Percentiles rank a stretch among this genome's conserved stretches.
Conservation (phyloP, 2,888 invertebrate species). For the Folsomia candida region DNA sequence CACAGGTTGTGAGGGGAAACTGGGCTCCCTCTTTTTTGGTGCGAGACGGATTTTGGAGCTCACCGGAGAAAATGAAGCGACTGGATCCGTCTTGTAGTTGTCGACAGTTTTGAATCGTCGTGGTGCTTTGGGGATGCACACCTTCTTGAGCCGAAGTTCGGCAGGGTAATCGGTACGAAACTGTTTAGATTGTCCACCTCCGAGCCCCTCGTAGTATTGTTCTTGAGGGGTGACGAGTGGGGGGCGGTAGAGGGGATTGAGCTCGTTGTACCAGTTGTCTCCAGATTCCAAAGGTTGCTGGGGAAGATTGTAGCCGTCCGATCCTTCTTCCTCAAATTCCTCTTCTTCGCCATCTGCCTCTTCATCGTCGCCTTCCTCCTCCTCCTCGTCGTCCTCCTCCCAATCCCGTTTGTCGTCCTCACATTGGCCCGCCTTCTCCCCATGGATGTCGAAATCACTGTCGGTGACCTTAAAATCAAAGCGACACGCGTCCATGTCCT, state of each 20-base stretch:
- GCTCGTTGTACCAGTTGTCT: neutral
- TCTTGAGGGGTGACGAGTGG: neutral
- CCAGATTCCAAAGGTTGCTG: neutral
- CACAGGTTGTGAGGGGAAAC: neutral
- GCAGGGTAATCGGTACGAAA: slow-evolving; percentile 28
- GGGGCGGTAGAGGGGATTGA: neutral
- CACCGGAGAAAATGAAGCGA: slow-evolving; percentile 25
- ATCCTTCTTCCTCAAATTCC: neutral
- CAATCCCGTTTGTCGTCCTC: neutral
- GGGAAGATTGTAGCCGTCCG: too few relatives aligned
- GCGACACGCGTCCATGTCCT: neutral
- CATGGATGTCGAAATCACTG: neutral
- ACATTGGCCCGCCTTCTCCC: neutral
- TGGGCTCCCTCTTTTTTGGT: neutral
- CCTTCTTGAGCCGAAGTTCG: slow-evolving; percentile 22
- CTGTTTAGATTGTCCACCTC: neutral
- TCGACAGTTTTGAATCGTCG: slow-evolving; percentile 16
- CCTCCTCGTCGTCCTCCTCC: neutral
- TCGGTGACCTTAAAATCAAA: slow-evolving; percentile 1
- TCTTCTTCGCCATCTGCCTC: neutral
- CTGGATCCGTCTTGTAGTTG: slow-evolving; percentile 23
- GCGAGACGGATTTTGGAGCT: neutral
- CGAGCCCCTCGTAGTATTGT: neutral
- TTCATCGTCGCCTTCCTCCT: neutral
- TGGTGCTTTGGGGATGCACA: slow-evolving; percentile 6